Conservation (phyloP, 2,797 vertebrate species). For the Ciconia nigra region DNA sequence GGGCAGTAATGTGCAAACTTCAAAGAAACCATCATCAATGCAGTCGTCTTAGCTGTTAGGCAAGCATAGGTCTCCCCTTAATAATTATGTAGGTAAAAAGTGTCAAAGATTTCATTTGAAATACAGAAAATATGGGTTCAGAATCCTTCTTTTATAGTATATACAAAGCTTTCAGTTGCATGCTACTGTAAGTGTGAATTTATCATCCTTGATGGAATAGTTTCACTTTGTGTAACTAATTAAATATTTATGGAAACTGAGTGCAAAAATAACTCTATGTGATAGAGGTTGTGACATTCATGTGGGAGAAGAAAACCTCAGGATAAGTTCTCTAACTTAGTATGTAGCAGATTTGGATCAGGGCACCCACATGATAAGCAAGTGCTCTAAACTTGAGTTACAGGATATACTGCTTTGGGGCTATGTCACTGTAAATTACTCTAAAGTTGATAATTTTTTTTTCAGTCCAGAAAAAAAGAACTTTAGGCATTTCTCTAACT, state of each 20-base stretch:
- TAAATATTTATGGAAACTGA: constrained; percentile 24
- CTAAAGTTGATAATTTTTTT: background rate
- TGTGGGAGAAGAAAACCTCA: background rate
- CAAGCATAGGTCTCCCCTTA: background rate
- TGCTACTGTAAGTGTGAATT: background rate
- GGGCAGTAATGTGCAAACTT: background rate
- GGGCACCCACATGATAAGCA: background rate
- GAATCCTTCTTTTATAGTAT: background rate
- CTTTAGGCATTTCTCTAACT: background rate
- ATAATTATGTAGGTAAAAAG: background rate
- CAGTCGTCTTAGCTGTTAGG: background rate
- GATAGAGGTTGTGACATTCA: background rate
- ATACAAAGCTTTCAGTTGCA: background rate
- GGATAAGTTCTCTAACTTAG: background rate
- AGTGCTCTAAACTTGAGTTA: background rate
- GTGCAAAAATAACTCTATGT: background rate
- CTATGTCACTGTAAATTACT: background rate
- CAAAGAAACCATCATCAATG: background rate
- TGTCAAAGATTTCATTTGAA: background rate
- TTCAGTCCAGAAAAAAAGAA: background rate
- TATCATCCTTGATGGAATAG: background rate
- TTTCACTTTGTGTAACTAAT: background rate
- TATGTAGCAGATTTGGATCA: background rate
- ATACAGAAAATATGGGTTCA: background rate
- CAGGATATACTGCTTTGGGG: background rate